A percentile compares a stretch with the other conserved stretches of the same genome.
Conservation (phyloP, 2,113 vertebrate genomes). For the Anguilla japonica region DNA sequence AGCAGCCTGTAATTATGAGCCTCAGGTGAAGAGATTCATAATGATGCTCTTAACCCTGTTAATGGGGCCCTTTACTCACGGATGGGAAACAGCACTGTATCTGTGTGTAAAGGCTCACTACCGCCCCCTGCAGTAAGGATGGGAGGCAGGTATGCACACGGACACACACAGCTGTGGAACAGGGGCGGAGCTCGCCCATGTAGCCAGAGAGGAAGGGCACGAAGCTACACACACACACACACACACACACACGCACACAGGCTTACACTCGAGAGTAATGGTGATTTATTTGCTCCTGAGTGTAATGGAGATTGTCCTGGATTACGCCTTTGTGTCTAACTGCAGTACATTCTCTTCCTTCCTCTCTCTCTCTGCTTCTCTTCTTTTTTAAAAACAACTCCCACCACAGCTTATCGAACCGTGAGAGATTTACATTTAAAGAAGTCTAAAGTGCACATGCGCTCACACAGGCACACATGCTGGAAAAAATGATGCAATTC, state of each 20-base stretch:
- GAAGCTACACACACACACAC: no score
- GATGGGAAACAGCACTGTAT: neutral
- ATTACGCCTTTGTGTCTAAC: conserved; percentile 1
- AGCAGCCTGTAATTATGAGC: conserved; percentile 8
- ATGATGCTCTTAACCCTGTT: neutral
- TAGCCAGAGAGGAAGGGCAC: neutral
- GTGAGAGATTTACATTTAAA: neutral
- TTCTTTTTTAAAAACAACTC: neutral
- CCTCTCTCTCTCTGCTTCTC: neutral
- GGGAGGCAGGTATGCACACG: neutral
- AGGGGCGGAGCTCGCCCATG: neutral
- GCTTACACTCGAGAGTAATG: no score
- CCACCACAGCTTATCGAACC: neutral
- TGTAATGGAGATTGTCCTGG: neutral
- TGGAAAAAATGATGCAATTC: neutral
- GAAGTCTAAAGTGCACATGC: neutral
- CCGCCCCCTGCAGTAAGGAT: neutral
- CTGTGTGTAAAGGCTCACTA: neutral
- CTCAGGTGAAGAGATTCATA: neutral
- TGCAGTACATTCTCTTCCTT: neutral
- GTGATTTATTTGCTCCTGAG: conserved; percentile 3
- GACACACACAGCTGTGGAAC: neutral
- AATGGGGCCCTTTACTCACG: neutral
- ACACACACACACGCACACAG: no score
- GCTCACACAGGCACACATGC: neutral